Evolutionary conservation across 2,113 vertebrate genomes (phyloP), one percentile per base, ranked within the genome.

Genomic region (Elachura formosa): DNA sequence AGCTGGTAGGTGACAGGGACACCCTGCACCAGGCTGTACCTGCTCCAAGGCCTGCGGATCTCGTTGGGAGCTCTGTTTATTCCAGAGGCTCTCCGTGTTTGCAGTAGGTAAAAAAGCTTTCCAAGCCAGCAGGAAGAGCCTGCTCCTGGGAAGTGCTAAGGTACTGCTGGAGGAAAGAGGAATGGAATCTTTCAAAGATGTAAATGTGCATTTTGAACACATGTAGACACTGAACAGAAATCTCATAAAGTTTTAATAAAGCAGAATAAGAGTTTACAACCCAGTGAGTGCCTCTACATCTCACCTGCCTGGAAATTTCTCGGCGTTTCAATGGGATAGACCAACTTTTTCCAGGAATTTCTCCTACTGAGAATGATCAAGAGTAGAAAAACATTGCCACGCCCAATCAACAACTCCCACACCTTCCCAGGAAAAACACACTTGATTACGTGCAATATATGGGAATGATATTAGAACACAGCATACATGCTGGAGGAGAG

Each of bases 1-100:
- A 58, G 61, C 0, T 0, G n/a, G 9, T 1, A 26, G 14, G 45
- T 56, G 56, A 38, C 18, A 1, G 4, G 6, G 84, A 41, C 61
- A 41, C 45, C 34, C 55, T 7, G 48, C 17, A 6, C 48, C 36
- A 11, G 79, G 75, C 48, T 67, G 64, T 63, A 21, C 59, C 59
- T 26, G 13, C 25, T 26, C 62, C 84, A 61, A 19, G 4, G 3
- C 5, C 73, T 82, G 81, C 69, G 79, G 62, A 48, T 61, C 24
- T 87, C 68, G 1, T n/a, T 17, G 63, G 36, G 2, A 69, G 45
- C 71, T 88, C 72, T 84, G 41, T 52, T 84, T 74, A 52, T 83
- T 62, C 48, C 67, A 17, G 17, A 61, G 52, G 64, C 43, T 14
- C 59, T 4, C 72, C 0, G 1, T 28, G 59, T 63, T 63, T 84